Evolutionary conservation across 37 sponge, comb jelly and placozoan species (phyloP).

Genomic region (Halisarca cf. caerulea): DNA sequence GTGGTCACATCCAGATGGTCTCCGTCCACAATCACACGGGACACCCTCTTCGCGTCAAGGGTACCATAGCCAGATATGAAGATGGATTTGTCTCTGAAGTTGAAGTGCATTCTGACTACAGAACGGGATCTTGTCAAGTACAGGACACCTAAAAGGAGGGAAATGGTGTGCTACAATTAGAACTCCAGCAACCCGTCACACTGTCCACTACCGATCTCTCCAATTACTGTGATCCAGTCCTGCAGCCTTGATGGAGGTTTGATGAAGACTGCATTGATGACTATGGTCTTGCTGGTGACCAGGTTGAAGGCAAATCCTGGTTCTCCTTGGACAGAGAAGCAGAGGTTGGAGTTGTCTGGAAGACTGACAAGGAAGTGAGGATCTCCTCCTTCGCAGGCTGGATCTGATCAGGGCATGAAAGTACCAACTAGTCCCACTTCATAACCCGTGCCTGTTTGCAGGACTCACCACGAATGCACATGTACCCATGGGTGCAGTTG

Average conservation of each 20-base stretch:
- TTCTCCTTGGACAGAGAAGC: slow-evolving; percentile 11
- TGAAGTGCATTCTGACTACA: not conserved
- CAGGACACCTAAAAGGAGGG: slow-evolving; percentile 8
- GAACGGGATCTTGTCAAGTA: not conserved
- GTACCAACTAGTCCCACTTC: no score
- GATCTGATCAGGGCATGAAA: no score
- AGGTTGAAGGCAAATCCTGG: slow-evolving; percentile 6
- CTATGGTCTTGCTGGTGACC: not conserved
- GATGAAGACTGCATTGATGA: slow-evolving; percentile 20
- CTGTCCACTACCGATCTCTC: slow-evolving; percentile 28
- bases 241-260: not conserved
- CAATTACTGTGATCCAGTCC: not conserved
- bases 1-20: not conserved
- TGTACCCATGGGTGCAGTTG: no score
- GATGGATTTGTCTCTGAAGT: not conserved
- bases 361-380: slow-evolving; percentile 10
- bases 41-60: not conserved
- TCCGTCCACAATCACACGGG: not conserved
- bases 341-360: not conserved
- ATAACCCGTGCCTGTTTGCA: no score
- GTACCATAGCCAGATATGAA: slow-evolving; percentile 1
- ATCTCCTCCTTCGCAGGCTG: not conserved
- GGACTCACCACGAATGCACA: no score
- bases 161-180: not conserved
- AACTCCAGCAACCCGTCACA: no score